These are phyloP conservation scores for Agraylea sexmaculata DNA, from an alignment of 1,140 invertebrate species.

Conservation along the genomic window DNA sequence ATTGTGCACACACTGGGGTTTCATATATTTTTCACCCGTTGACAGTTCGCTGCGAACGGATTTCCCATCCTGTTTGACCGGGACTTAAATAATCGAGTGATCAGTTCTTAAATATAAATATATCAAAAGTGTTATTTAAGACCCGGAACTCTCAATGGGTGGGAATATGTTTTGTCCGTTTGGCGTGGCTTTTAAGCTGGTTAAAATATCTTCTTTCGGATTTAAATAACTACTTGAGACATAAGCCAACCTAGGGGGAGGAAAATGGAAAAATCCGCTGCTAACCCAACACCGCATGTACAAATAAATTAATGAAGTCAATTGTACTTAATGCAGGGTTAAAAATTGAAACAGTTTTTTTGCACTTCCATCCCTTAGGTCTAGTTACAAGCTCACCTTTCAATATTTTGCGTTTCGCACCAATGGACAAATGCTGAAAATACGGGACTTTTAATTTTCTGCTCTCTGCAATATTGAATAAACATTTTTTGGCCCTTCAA, in stretches of 20 bases:
- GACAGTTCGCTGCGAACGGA: too few species aligned
- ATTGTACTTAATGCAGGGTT: neutral
- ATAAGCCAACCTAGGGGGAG: neutral
- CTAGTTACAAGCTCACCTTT: too few species aligned
- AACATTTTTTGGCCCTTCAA: constrained; percentile 11
- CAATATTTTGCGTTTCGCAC: constrained; percentile 17
- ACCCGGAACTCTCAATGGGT: too few species aligned
- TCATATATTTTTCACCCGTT: too few species aligned
- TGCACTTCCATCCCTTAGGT: too few species aligned
- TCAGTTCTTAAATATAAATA: too few species aligned
- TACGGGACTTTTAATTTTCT: constrained; percentile 10
- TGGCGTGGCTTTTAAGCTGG: too few species aligned
- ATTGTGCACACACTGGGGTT: neutral
- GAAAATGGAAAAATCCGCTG: neutral
- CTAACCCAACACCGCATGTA: neutral
- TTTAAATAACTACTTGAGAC: neutral
- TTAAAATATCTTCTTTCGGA: too few species aligned
- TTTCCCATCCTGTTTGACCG: too few species aligned
- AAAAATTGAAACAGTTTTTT: constrained; percentile 8
- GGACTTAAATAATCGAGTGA: too few species aligned
- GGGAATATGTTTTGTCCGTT: too few species aligned
- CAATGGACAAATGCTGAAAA: constrained; percentile 14
- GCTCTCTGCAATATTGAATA: constrained; percentile 7
- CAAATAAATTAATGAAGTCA: neutral
- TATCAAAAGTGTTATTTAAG: too few species aligned